phyloP scores from a whole-genome alignment of 2,888 invertebrate genomes.

The Strigamia maritima region DNA sequence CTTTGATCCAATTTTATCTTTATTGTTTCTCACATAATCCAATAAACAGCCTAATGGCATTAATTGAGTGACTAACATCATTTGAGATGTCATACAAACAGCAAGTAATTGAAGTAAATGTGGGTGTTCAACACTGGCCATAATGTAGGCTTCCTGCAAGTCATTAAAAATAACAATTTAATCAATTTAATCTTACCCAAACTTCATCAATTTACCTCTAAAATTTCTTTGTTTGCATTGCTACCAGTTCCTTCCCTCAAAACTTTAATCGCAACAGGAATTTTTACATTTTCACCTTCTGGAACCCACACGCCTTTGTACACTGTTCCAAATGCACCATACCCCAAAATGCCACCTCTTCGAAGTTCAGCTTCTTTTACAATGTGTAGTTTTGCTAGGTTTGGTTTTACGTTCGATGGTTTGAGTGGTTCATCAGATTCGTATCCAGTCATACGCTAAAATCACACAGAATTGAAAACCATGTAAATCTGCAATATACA shows the following conservation, averaged over 20 bases:
- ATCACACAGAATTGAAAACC: too few relatives aligned
- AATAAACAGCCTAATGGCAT: constrained; percentile 95
- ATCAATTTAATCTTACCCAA: not conserved
- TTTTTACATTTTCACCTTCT: constrained; percentile 84
- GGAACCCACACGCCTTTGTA: constrained; percentile 94
- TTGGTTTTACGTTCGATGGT: constrained; percentile 88
- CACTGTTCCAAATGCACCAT: constrained; percentile 84
- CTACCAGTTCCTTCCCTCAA: constrained; percentile 72
- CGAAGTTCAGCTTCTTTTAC: constrained; percentile 91
- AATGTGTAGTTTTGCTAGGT: constrained; percentile 84
- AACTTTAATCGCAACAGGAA: constrained; percentile 97
- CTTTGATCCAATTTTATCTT: constrained; percentile 90
- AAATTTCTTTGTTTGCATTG: constrained; percentile 82
- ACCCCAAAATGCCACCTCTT: constrained; percentile 64
- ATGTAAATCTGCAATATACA: too few relatives aligned
- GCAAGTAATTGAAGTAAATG: constrained; percentile 87
- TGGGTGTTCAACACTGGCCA: constrained; percentile 95
- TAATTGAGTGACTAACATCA: constrained; percentile 95
- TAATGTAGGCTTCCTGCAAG: constrained; percentile 80
- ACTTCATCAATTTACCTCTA: constrained; percentile 59
- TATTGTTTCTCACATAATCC: constrained; percentile 88
- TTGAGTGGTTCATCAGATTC: constrained; percentile 87
- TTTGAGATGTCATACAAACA: constrained; percentile 94
- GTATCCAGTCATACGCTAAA: constrained; percentile 64
- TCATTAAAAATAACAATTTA: not conserved